Evolutionary conservation across 2,888 invertebrate species (phyloP), one percentile per base, ranked within the genome.

Genomic region (Catocala nupta): DNA sequence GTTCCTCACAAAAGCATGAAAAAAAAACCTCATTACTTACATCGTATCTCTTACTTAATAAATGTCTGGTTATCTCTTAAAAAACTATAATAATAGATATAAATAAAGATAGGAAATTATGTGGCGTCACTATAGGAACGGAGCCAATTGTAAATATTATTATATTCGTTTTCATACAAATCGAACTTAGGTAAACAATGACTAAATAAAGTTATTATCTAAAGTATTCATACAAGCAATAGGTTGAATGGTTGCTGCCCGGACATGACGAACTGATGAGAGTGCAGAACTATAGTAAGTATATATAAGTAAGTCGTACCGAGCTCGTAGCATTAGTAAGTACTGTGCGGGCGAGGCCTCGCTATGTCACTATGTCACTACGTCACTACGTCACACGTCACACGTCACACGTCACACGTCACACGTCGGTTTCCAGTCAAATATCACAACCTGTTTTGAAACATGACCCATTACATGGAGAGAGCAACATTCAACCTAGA

Each of bases 121-220:
- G 85, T 86, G 91, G 89, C 90, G 76, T 88, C 87, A 85, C 88
- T 87, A 88, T 90, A 92, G 91, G 92, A 91, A 91, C 89, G 90
- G 90, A 90, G 91, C 92, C 91, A 86, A 88, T 87, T 83, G 54
- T 84, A 83, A 87, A 85, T 86, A 82, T 85, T 78, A 84, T 80
- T 81, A 82, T 85, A 86, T 80, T 82, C 81, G 81, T 83, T 82
- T 86, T 82, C 87, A 85, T 88, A 88, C 89, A 86, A 88, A 90
- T 83, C 86, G 89, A 92, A 92, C 91, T 92, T 91, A 92, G 81
- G 80, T 86, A 90, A 80, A 86, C 81, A 84, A 91, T 93, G 93
- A 93, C 93, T 93, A 93, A 92, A 93, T 92, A 92, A 92, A 87
- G 85, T 88, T 90, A 91, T 84, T 88, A 83, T 78, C 91, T 92